phyloP scores from a whole-genome alignment of 2,888 invertebrate species.

The Agonopterix alstromeriana region DNA sequence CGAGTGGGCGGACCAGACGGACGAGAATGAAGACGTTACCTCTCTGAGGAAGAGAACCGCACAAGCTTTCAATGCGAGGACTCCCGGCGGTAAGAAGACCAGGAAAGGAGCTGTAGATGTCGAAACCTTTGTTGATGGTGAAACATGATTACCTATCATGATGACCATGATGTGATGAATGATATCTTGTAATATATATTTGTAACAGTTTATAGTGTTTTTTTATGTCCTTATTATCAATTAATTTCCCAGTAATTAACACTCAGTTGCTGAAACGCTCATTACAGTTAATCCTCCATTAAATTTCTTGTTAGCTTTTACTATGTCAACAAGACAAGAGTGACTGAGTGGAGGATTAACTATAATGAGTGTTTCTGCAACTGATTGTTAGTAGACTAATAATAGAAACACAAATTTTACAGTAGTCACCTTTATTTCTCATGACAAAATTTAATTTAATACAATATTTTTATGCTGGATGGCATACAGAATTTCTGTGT shows the following conservation, averaged over 20 bases:
- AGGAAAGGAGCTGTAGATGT: slow-evolving; percentile 64
- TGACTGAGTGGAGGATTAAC: too few relatives aligned
- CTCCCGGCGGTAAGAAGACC: slow-evolving; percentile 64
- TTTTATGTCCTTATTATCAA: too few relatives aligned
- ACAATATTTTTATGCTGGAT: slow-evolving; percentile 8
- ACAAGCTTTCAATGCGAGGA: slow-evolving; percentile 60
- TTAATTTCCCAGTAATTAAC: too few relatives aligned
- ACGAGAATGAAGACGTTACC: slow-evolving; percentile 82
- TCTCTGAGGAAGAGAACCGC: slow-evolving; percentile 92
- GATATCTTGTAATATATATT: not conserved
- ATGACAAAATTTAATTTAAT: slow-evolving; percentile 6
- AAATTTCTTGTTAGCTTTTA: too few relatives aligned
- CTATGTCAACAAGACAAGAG: too few relatives aligned
- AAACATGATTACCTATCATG: not conserved
- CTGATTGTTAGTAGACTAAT: too few relatives aligned
- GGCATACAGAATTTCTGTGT: slow-evolving; percentile 5
- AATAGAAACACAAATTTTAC: not conserved
- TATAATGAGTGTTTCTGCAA: too few relatives aligned
- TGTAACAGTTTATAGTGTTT: too few relatives aligned
- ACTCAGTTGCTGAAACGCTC: too few relatives aligned
- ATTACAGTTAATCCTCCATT: too few relatives aligned
- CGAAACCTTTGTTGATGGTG: slow-evolving; percentile 53
- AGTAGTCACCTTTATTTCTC: slow-evolving; percentile 9
- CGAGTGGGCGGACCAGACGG: slow-evolving; percentile 93
- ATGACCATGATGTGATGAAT: too few relatives aligned